Evolutionary conservation across 1,140 invertebrate genomes (phyloP), one percentile per base, ranked within the genome.

Genomic region (Periplaneta americana): DNA sequence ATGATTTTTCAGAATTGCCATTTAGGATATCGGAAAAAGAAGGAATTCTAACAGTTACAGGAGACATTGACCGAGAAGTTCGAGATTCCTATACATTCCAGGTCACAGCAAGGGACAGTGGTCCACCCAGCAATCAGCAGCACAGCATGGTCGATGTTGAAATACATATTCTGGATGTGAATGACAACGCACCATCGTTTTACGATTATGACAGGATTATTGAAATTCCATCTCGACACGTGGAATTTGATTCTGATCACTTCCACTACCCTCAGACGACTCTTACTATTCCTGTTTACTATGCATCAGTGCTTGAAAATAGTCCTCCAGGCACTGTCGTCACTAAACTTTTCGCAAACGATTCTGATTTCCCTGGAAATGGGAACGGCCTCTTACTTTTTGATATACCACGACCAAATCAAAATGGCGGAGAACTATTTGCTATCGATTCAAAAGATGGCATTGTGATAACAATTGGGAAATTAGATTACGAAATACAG

Each of bases 291-390:
- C 94, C 95, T 1, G 89, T 96, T 10, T 96, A 95, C 84, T 92
- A 92, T 83, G 91, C 93, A 0, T 91, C 92, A 11, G 86, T 95
- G 32, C 88, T 92, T 78, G 93, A 96, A 85, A 93, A 94, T 85
- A 91, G 90, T 18, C 91, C 92, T 1, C 89, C 93, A 2, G 94
- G 94, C 28, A 93, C 92, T 10, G 89, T 91, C 17, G 92, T 97
- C 0, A 91, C 91, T 4, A 91, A 91, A 87, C 91, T 98, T 4
- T 92, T 91, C 80, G 97, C 96, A 0, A 96, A 96, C 75, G 97
- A 98, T 88, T 92, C 93, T 0, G 97, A 98, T 86, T 95, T 94
- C 85, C 89, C 92, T 35, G 93, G 93, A 0, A 97, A 97, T 85
- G 95, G 96, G 66, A 96, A 96, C 85, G 95, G 95, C 0, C 85